Percentiles rank a stretch among this genome's conserved stretches.
Conservation (phyloP, 1,140 invertebrate species). For the Cydia amplana region DNA sequence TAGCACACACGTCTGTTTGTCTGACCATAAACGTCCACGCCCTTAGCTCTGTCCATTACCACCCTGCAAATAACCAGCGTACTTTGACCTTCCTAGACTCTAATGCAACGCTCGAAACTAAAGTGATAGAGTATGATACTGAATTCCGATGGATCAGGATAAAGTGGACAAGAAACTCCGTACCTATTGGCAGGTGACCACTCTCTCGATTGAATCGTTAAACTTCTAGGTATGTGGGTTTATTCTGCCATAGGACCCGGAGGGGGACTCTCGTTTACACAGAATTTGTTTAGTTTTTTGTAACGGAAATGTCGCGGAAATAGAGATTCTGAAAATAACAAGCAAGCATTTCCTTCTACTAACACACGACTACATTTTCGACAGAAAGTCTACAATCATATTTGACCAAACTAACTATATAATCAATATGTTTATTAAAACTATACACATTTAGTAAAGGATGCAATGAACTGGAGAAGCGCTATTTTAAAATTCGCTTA, state of each 20-base stretch:
- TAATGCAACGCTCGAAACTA: background rate
- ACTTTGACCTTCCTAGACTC: background rate
- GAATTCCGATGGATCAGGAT: background rate
- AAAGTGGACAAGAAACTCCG: background rate
- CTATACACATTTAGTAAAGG: background rate
- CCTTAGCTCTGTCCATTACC: constrained; percentile 9
- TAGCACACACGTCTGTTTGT: constrained; percentile 22
- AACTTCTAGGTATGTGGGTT: constrained; percentile 1
- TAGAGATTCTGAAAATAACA: background rate
- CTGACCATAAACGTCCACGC: constrained; percentile 30
- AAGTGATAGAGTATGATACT: constrained; percentile 1
- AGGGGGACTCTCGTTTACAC: constrained; percentile 6
- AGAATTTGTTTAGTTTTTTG: constrained; percentile 2
- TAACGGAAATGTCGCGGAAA: background rate
- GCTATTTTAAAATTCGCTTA: constrained; percentile 42
- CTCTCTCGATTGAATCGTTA: constrained; percentile 30
- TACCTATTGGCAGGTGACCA: constrained; percentile 31
- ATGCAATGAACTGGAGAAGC: constrained; percentile 50
- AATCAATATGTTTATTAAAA: background rate
- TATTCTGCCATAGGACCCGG: background rate
- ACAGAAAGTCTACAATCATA: background rate
- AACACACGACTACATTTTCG: background rate
- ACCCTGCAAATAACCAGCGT: constrained; percentile 11
- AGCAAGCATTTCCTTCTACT: background rate
- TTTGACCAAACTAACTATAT: background rate